Conservation (phyloP, 2,113 vertebrate genomes). For the Mola mola region DNA sequence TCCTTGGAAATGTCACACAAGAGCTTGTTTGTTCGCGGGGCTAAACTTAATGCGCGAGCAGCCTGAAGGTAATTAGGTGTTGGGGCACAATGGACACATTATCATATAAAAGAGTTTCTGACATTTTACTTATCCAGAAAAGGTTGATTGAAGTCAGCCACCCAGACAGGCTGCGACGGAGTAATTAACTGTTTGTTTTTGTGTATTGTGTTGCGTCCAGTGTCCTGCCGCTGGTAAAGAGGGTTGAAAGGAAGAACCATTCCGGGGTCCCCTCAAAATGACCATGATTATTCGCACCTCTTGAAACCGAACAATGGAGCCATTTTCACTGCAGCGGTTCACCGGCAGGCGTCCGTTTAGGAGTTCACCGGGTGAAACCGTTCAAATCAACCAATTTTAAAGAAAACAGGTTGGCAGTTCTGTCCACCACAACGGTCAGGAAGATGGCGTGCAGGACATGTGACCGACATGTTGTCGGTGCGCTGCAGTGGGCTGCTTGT, state of each 20-base stretch:
- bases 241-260: neutral
- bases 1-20: conserved; percentile 63
- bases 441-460: too few species aligned
- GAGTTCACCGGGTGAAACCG: too few species aligned
- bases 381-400: too few species aligned
- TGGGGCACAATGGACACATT: conserved; percentile 42
- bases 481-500: too few species aligned
- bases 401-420: too few species aligned
- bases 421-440: too few species aligned
- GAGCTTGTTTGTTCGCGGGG: conserved; percentile 43
- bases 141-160: conserved; percentile 26
- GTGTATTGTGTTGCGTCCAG: too few species aligned
- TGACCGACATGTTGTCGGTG: too few species aligned
- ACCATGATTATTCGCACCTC: too few species aligned
- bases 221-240: neutral
- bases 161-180: neutral
- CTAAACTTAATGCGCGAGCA: conserved; percentile 21
- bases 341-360: too few species aligned
- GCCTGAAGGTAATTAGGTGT: conserved; percentile 46
- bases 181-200: conserved; percentile 7
- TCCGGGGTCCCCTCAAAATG: neutral
- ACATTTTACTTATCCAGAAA: conserved; percentile 50
- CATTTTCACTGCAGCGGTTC: too few species aligned
- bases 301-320: neutral
- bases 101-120: conserved; percentile 50